Percentiles rank a stretch among this genome's conserved stretches.
phyloP scores from a whole-genome alignment of 2,888 invertebrate species.

The Phania funesta region DNA sequence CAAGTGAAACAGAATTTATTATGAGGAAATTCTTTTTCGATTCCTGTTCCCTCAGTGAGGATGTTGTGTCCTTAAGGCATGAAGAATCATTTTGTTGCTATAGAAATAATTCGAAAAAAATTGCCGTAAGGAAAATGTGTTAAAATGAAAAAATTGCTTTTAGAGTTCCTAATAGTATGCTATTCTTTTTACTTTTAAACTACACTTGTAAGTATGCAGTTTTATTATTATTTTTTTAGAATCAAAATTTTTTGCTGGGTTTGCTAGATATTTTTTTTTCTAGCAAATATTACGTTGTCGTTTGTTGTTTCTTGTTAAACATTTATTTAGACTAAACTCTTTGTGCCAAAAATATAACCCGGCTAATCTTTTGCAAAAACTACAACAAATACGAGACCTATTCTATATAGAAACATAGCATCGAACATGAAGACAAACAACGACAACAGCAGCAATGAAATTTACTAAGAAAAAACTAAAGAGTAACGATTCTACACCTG shows the following conservation, averaged over 20 bases:
- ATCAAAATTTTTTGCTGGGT: background rate
- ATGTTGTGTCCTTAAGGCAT: too few species aligned
- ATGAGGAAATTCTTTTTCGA: too few species aligned
- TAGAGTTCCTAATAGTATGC: too few species aligned
- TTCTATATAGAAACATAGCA: slow-evolving; percentile 24
- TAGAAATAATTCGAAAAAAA: too few species aligned
- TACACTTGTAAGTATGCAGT: too few species aligned
- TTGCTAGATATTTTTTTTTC: background rate
- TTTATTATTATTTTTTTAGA: too few species aligned
- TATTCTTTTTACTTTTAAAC: too few species aligned
- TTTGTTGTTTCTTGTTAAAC: slow-evolving; percentile 59
- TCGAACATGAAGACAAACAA: slow-evolving; percentile 12
- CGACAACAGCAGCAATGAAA: slow-evolving; percentile 33
- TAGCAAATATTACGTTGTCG: background rate
- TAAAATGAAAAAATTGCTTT: too few species aligned
- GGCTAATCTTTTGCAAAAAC: slow-evolving; percentile 59
- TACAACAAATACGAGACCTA: slow-evolving; percentile 37
- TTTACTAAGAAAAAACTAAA: background rate
- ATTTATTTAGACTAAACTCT: slow-evolving; percentile 60
- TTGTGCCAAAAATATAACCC: slow-evolving; percentile 61
- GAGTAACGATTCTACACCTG: slow-evolving; percentile 34
- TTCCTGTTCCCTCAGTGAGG: too few species aligned
- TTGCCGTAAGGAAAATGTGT: too few species aligned
- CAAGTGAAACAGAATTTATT: background rate
- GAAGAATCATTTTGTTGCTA: too few species aligned